Conservation (phyloP, 92 coral and sea anemone genomes). For the Umimayanthus chanpuru region DNA sequence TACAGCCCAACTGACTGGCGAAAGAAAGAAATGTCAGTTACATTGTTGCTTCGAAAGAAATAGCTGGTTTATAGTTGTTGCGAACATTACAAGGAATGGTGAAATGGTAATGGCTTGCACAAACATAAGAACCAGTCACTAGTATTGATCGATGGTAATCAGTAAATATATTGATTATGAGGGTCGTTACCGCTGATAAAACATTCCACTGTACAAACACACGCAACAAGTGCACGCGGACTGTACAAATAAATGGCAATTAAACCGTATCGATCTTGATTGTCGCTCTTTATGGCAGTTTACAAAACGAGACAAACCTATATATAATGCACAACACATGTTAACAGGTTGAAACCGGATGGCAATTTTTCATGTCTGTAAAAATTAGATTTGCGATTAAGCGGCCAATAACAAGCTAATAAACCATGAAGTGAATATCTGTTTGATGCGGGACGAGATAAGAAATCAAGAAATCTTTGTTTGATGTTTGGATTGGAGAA, state of each 20-base stretch:
- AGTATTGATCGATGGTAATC: conserved; percentile 1
- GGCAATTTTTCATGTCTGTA: conserved; percentile 37
- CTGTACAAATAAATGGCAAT: background rate
- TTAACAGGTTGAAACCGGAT: conserved; percentile 20
- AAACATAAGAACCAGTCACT: background rate
- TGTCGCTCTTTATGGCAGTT: background rate
- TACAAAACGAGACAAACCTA: background rate
- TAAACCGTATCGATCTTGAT: background rate
- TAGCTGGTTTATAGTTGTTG: background rate
- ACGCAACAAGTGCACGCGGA: background rate
- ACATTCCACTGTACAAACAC: background rate
- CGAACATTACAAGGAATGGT: background rate
- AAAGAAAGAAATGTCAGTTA: background rate
- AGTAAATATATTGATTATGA: background rate
- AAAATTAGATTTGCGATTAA: conserved; percentile 39
- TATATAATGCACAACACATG: conserved; percentile 8
- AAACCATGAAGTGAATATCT: conserved; percentile 11
- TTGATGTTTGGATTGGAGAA: conserved; percentile 11
- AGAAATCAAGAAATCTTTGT: conserved; percentile 29
- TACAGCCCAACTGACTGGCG: background rate
- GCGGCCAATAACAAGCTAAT: conserved; percentile 3
- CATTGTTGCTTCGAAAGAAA: background rate
- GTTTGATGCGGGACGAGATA: conserved; percentile 34
- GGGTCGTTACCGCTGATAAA: background rate
- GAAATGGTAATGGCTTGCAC: background rate